Base-by-base conservation (phyloP, 2,888 invertebrate genomes). In the Acronicta leporina region DNA sequence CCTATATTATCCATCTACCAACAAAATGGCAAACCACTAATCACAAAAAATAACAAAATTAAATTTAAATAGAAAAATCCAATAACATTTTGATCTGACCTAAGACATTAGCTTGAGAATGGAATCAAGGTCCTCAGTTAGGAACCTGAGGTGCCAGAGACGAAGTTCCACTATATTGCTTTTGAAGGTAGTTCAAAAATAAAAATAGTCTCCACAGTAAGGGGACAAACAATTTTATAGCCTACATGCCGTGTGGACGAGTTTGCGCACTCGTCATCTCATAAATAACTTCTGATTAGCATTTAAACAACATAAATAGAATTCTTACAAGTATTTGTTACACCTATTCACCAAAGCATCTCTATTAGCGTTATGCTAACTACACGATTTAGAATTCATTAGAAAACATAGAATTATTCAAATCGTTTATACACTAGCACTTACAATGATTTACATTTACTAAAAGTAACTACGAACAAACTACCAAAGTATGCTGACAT, bases 281-380 rank as follows among this genome's bases (percentile, higher is more conserved):
- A 61, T 73, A 62, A 71, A 74, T 55, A 50, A 46, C 15, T 33
- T 50, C 47, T 40, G 16, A 68, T 53, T 64, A 58, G n/a, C 57
- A 63, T 74, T 62, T 41, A 54, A 38, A 60, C 43, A 47, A 44
- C 56, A 59, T 59, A 57, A 49, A 58, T 41, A 38, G 52, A 55
- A 67, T 73, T 58, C 57, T 47, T 64, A 68, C 67, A 38, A 38
- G 60, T 30, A 67, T 47, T 54, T 51, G 54, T 56, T 55, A 67
- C 73, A 60, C 59, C 54, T 70, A 64, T 55, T 61, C 33, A 46
- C 66, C 51, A 7, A 51, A 57, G 51, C 59, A 54, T 68, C 68
- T 72, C 61, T 62, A 72, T 65, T 59, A 68, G 16, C 44, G 42
- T 25, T 68, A 66, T 75, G 65, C 47, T 68, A 65, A 75, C 47